Conservation (phyloP, 2,888 invertebrate species). For the Nomada ruficornis region DNA sequence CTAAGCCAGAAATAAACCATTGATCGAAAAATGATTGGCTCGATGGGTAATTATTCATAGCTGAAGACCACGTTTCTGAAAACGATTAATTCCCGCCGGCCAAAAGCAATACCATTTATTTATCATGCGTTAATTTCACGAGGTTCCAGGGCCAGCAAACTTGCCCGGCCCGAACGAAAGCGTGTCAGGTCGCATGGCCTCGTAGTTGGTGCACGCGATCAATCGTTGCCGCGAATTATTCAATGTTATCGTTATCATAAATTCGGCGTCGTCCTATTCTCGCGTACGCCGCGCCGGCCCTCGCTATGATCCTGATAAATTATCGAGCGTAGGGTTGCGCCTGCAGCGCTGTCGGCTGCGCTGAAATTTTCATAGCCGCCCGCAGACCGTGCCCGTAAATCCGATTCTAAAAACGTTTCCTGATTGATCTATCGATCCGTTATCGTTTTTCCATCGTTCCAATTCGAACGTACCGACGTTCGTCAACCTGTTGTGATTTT, state of each 20-base stretch:
- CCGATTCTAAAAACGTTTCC: slow-evolving; percentile 57
- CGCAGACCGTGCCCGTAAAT: slow-evolving; percentile 39
- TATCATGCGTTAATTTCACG: slow-evolving; percentile 49
- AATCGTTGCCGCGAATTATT: slow-evolving; percentile 71
- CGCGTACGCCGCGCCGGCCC: slow-evolving; percentile 54
- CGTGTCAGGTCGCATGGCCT: slow-evolving; percentile 36
- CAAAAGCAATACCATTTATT: slow-evolving; percentile 36
- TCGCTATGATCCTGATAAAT: slow-evolving; percentile 74
- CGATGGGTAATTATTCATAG: neutral
- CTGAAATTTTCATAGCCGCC: slow-evolving; percentile 66
- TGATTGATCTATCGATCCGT: slow-evolving; percentile 52
- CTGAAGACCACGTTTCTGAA: neutral
- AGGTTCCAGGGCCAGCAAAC: slow-evolving; percentile 5
- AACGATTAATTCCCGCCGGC: slow-evolving; percentile 3
- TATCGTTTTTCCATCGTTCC: slow-evolving; percentile 47
- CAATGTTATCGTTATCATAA: slow-evolving; percentile 74
- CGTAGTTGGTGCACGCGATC: slow-evolving; percentile 55
- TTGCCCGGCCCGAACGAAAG: slow-evolving; percentile 14
- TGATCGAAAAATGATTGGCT: neutral
- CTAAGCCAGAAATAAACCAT: neutral
- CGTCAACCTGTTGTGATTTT: slow-evolving; percentile 62
- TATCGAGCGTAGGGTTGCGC: slow-evolving; percentile 58
- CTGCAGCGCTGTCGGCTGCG: slow-evolving; percentile 54
- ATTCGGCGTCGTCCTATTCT: slow-evolving; percentile 66
- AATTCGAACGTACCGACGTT: slow-evolving; percentile 44